Conservation (phyloP, 2,888 invertebrate species). For the Ennomos quercinarius region DNA sequence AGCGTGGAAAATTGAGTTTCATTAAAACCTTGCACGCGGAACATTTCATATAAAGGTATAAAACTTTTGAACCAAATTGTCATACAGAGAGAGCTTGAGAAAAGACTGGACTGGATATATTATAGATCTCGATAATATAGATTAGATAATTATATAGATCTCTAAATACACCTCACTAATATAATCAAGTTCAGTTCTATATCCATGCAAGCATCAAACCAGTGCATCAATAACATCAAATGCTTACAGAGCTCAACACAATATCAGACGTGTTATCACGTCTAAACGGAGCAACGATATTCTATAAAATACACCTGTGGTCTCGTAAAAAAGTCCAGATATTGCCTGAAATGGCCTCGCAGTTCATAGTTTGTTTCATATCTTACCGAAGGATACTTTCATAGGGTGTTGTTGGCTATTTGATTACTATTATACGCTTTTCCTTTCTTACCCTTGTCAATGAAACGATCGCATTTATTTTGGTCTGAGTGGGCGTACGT, state of each 20-base stretch:
- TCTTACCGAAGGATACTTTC: constrained; percentile 43
- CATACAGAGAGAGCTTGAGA: no score
- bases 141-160: no score
- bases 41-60: constrained; percentile 19
- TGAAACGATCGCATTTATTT: constrained; percentile 51
- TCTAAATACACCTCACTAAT: no score
- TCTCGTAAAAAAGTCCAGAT: constrained; percentile 66
- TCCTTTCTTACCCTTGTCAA: constrained; percentile 60
- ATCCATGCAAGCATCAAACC: not conserved
- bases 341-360: constrained; percentile 62
- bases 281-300: constrained; percentile 61
- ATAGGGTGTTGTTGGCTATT: constrained; percentile 43
- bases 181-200: no score
- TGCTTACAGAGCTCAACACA: constrained; percentile 41
- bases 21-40: constrained; percentile 29
- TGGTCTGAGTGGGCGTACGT: constrained; percentile 32
- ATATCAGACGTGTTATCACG: constrained; percentile 57
- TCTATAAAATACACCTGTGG: constrained; percentile 75
- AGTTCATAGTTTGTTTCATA: constrained; percentile 62
- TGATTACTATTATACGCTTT: constrained; percentile 51
- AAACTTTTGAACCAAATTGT: constrained; percentile 10
- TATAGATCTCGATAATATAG: no score
- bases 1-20: constrained; percentile 37
- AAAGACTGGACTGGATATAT: no score
- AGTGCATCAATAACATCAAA: constrained; percentile 23